Conservation (phyloP, 2,888 invertebrate genomes). For the Acleris cristana region DNA sequence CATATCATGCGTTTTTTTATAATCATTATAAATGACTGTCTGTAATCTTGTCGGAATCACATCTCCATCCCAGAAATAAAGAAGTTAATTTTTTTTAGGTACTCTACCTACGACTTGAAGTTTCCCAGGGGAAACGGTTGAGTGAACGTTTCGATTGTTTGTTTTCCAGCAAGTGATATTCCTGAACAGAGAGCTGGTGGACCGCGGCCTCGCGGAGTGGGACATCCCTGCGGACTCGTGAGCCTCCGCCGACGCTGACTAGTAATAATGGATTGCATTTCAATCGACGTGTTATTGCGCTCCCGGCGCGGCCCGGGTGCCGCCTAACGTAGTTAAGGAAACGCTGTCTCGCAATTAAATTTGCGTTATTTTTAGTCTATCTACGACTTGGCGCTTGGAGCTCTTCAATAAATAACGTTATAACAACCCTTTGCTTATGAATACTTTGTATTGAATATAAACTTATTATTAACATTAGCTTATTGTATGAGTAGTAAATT, state of each 20-base stretch:
- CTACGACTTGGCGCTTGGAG: slow-evolving; percentile 63
- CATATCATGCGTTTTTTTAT: too few species aligned
- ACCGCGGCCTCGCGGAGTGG: slow-evolving; percentile 92
- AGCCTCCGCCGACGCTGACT: slow-evolving; percentile 62
- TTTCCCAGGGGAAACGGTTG: not conserved
- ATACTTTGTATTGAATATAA: slow-evolving; percentile 29
- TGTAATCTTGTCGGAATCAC: too few species aligned
- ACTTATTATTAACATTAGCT: slow-evolving; percentile 32
- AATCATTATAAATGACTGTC: too few species aligned
- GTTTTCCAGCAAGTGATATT: slow-evolving; percentile 89
- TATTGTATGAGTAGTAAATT: slow-evolving; percentile 44
- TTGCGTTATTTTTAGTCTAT: slow-evolving; percentile 54
- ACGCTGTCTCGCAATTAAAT: slow-evolving; percentile 49
- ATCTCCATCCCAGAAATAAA: too few species aligned
- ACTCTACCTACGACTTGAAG: too few species aligned
- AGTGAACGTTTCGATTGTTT: slow-evolving; percentile 28
- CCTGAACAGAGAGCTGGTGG: slow-evolving; percentile 94
- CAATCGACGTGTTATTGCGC: slow-evolving; percentile 62
- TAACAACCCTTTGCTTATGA: slow-evolving; percentile 40
- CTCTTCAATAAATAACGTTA: slow-evolving; percentile 63
- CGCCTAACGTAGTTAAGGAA: slow-evolving; percentile 41
- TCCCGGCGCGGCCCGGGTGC: slow-evolving; percentile 41
- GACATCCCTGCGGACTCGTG: slow-evolving; percentile 79
- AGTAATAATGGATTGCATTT: slow-evolving; percentile 72
- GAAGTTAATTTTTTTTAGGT: too few species aligned